phyloP scores from a whole-genome alignment of 1,140 invertebrate species.

The Sminthurides bifidus region DNA sequence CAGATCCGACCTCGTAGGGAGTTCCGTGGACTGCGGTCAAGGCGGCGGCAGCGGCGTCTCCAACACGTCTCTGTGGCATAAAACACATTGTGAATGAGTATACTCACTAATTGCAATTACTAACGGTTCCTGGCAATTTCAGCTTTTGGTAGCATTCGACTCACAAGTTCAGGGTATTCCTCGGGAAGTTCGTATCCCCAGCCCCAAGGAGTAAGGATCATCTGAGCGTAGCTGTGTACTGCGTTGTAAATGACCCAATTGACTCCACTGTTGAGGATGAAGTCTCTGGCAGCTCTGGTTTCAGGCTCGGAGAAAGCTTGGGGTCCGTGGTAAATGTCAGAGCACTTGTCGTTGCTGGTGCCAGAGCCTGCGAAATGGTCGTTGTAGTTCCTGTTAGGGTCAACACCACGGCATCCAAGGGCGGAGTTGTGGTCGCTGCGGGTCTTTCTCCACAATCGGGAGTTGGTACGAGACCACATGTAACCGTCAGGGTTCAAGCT shows the following conservation, averaged over 20 bases:
- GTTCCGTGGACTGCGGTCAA: conserved; percentile 7
- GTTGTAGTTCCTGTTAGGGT: conserved; percentile 32
- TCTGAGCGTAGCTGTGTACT: conserved; percentile 43
- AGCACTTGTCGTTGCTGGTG: conserved; percentile 46
- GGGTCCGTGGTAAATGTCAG: conserved; percentile 55
- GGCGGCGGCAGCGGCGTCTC: background rate
- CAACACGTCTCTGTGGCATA: background rate
- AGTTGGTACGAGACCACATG: conserved; percentile 43
- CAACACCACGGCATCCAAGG: conserved; percentile 27
- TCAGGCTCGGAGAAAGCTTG: conserved; percentile 61
- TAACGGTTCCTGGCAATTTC: no score
- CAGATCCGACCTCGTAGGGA: conserved; percentile 2
- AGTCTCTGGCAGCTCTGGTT: conserved; percentile 38
- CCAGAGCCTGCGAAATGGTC: conserved; percentile 49
- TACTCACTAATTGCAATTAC: background rate
- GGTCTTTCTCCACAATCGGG: conserved; percentile 33
- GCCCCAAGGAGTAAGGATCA: conserved; percentile 4
- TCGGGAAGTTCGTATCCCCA: conserved; percentile 1
- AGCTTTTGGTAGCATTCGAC: background rate
- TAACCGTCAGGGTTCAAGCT: conserved; percentile 58
- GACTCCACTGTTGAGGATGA: conserved; percentile 1
- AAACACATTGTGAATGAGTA: background rate
- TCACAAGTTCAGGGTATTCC: conserved; percentile 2
- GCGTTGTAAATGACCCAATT: conserved; percentile 33
- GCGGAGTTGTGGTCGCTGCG: conserved; percentile 6